These are phyloP conservation scores for Caenorhabditis sp. DNA, from an alignment of 2,888 invertebrate genomes.

Conservation along the genomic window DNA sequence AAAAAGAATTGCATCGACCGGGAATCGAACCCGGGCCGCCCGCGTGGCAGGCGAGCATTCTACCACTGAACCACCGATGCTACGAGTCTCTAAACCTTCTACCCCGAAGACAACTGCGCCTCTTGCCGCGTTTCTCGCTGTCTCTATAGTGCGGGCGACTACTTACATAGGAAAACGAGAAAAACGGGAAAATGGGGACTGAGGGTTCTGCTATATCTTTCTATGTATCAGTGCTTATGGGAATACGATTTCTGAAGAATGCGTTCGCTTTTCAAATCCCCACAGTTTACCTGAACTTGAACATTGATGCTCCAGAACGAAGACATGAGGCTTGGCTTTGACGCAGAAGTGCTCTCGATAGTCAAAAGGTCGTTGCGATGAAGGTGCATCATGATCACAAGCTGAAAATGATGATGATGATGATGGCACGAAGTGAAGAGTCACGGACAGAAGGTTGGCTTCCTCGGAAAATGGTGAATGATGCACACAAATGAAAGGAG, in stretches of 20 bases:
- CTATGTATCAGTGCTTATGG: no score
- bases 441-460: slow-evolving; percentile 14
- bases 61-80: slow-evolving; percentile 75
- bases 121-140: neutral
- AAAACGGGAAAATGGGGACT: no score
- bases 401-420: no score
- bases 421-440: neutral
- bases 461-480: slow-evolving; percentile 1
- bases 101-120: neutral
- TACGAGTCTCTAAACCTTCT: neutral
- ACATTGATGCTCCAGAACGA: slow-evolving; percentile 68
- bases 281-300: slow-evolving; percentile 60
- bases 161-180: no score
- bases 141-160: neutral
- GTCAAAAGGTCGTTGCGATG: slow-evolving; percentile 56
- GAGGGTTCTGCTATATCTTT: no score
- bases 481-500: neutral
- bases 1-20: slow-evolving; percentile 70
- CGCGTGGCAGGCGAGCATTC: slow-evolving; percentile 76
- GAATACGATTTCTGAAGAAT: no score
- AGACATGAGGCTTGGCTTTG: slow-evolving; percentile 65
- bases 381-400: slow-evolving; percentile 53
- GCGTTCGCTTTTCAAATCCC: no score
- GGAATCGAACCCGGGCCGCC: slow-evolving; percentile 76
- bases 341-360: slow-evolving; percentile 63